Evolutionary conservation across 2,888 invertebrate genomes (phyloP).

Genomic region (Cyclophora albipunctata): DNA sequence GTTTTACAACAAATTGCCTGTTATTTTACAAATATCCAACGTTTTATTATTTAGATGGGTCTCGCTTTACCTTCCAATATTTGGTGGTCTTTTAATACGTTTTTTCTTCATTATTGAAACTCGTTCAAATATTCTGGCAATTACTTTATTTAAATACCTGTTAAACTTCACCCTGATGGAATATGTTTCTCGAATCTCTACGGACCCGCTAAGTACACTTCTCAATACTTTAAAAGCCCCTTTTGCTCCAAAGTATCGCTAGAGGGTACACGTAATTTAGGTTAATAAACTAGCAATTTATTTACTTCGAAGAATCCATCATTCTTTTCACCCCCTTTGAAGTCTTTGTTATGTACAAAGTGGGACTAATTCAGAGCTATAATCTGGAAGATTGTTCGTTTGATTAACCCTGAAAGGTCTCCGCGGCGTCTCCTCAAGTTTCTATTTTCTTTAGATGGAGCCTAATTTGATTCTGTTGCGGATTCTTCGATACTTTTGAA

Average conservation of each 20-base stretch:
- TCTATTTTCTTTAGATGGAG: slow-evolving; percentile 12
- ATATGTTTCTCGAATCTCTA: too few relatives aligned
- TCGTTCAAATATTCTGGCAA: too few relatives aligned
- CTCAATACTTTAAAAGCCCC: not conserved
- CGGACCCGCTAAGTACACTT: too few relatives aligned
- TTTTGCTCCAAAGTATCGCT: slow-evolving; percentile 1
- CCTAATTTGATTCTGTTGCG: slow-evolving; percentile 9
- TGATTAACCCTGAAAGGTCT: slow-evolving; percentile 40
- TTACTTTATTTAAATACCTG: too few relatives aligned
- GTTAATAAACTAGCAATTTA: slow-evolving; percentile 29
- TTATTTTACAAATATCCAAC: slow-evolving; percentile 5
- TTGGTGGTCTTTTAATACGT: too few relatives aligned
- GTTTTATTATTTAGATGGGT: not conserved
- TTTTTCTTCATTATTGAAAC: too few relatives aligned
- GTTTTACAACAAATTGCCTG: slow-evolving; percentile 7
- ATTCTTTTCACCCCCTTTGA: slow-evolving; percentile 24
- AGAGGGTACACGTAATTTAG: slow-evolving; percentile 3
- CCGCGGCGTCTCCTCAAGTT: slow-evolving; percentile 13
- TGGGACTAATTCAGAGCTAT: slow-evolving; percentile 38
- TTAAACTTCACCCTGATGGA: too few relatives aligned
- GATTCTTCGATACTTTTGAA: too few relatives aligned
- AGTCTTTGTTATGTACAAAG: slow-evolving; percentile 46
- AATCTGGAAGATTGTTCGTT: slow-evolving; percentile 44
- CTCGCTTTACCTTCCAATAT: too few relatives aligned
- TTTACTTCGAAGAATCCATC: slow-evolving; percentile 23